These are phyloP conservation scores for Rotaria macrura DNA, from an alignment of 2,888 invertebrate species.

Conservation along the genomic window DNA sequence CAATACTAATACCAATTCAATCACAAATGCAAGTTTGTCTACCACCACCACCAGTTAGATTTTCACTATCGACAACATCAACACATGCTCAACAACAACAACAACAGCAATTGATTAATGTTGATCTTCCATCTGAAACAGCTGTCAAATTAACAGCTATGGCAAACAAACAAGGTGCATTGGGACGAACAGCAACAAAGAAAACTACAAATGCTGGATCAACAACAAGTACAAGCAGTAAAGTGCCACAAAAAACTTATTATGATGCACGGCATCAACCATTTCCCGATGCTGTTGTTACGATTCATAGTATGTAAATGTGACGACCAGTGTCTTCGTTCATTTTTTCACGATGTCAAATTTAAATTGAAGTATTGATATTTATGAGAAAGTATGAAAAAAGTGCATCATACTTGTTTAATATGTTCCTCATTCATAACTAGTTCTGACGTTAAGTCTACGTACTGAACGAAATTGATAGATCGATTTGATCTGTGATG, in stretches of 20 bases:
- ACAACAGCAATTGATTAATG: neutral
- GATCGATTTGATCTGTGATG: too few relatives aligned
- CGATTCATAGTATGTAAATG: constrained; percentile 16
- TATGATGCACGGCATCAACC: constrained; percentile 24
- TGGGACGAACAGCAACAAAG: neutral
- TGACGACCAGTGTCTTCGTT: too few relatives aligned
- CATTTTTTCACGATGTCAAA: too few relatives aligned
- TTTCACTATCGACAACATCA: neutral
- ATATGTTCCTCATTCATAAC: too few relatives aligned
- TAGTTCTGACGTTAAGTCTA: too few relatives aligned
- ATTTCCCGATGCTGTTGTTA: constrained; percentile 27
- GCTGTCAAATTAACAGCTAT: neutral
- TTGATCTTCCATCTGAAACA: constrained; percentile 1
- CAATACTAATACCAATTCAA: constrained; percentile 22
- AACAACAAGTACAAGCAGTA: neutral
- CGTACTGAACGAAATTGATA: too few relatives aligned
- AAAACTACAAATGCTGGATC: neutral
- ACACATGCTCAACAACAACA: neutral
- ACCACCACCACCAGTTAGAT: constrained; percentile 6
- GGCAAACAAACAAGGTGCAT: neutral
- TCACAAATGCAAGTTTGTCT: constrained; percentile 31
- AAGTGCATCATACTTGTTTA: too few relatives aligned
- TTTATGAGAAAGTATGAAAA: too few relatives aligned
- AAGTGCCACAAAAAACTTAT: neutral
- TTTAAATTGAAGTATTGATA: too few relatives aligned